Base-by-base conservation (phyloP, 1,140 invertebrate genomes). In the Caenorhabditis latens region DNA sequence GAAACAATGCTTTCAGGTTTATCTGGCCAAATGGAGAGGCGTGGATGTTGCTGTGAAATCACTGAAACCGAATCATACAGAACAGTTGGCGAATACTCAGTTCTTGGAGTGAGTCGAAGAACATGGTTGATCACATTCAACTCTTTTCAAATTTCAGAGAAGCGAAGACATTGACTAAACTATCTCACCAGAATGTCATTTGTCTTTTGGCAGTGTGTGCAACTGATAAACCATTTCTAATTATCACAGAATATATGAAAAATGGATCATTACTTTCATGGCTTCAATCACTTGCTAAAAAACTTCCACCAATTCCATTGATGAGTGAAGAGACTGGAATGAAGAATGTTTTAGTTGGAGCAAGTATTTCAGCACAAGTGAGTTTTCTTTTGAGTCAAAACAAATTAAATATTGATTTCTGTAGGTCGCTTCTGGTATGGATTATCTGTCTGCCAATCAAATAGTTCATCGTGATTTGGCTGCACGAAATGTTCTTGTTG, bases 301-400 rank as follows among this genome's bases (percentile, higher is more conserved):
- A 48, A 19, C 46, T 79, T 5, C n/a, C 46, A 14, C 71, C 71
- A 13, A 53, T 53, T 50, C 71, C 71, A 24, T 53, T 79, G 71
- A 79, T 79, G 71, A 50, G 43, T 50, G 46, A 79, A 50, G 71
- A 79, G 13, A 79, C 71, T 0, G 46, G n/a, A 13, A 79, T 48
- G 8, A 79, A 79, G 40, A 79, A 79, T 79, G 46, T 79, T 46
- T 50, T 79, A 40, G 42, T 79, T 79, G 71, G 71, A 79, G 71
- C 71, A 4, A 79, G 71, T 79, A 79, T 79, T 53, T 79, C 71
- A 21, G 71, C 71, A 13, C 71, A 79, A n/a, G 71, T 79, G 24
- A 50, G 21, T 11, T 32, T 13, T 11, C 11, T 21, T 32, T 11
- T 63, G 21, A 63, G 57, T 8, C 4, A 40, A 63, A 63, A n/a